Evolutionary conservation across 2,113 vertebrate species (phyloP).

Genomic region (Uropsilus gracilis): DNA sequence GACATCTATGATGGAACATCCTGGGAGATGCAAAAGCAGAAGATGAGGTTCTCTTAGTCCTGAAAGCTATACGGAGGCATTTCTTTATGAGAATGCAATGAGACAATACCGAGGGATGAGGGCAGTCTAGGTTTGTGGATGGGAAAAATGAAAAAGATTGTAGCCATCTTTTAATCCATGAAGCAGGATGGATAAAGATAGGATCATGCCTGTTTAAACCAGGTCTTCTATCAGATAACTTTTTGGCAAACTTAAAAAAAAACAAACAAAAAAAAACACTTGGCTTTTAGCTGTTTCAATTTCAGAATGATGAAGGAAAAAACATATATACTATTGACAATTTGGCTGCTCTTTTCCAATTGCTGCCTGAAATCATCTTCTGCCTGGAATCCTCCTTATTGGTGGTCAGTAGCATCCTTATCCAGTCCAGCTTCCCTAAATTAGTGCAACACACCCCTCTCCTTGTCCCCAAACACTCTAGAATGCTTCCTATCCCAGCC

Average conservation of each 20-base stretch:
- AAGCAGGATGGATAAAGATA: neutral
- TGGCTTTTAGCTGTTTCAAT: neutral
- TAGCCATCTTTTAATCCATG: neutral
- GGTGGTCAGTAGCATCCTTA: neutral
- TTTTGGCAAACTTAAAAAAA: neutral
- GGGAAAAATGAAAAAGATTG: neutral
- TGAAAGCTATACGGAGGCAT: neutral
- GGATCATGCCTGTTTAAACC: neutral
- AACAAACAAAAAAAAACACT: neutral
- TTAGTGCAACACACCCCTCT: neutral
- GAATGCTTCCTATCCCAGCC: neutral
- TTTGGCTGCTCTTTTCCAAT: neutral
- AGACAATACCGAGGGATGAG: neutral
- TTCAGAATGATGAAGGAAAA: neutral
- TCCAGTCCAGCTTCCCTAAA: neutral
- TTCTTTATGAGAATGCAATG: neutral
- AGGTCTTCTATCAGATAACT: neutral
- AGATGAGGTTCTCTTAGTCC: neutral
- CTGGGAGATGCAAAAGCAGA: neutral
- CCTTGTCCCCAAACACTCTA: neutral
- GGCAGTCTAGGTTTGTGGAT: neutral
- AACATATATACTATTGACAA: neutral
- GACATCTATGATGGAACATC: neutral
- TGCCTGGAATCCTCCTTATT: neutral
- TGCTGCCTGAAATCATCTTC: neutral